Conservation (phyloP, 2,888 invertebrate genomes). For the Lycophotia porphyrea region DNA sequence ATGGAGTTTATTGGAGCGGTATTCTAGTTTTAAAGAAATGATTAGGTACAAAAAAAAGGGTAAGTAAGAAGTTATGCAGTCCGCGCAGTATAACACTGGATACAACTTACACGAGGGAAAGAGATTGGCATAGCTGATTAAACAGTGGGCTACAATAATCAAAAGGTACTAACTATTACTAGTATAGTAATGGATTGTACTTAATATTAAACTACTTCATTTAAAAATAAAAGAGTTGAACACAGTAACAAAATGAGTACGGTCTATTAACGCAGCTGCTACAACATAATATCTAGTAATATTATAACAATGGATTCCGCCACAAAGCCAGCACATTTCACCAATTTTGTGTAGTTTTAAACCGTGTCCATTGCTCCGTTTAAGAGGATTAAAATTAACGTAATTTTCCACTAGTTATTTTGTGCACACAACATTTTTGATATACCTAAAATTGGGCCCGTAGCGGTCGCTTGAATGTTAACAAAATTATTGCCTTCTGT, state of each 20-base stretch:
- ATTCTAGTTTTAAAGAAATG: too few relatives aligned
- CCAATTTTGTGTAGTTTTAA: constrained; percentile 51
- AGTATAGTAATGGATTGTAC: too few relatives aligned
- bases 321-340: constrained; percentile 51
- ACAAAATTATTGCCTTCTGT: constrained; percentile 18
- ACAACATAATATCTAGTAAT: constrained; percentile 1
- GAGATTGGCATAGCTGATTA: too few relatives aligned
- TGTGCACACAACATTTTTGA: constrained; percentile 44
- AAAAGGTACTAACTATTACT: too few relatives aligned
- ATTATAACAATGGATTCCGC: constrained; percentile 26
- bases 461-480: constrained; percentile 3
- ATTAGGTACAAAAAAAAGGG: too few relatives aligned
- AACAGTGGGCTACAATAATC: too few relatives aligned
- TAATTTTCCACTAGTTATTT: constrained; percentile 36
- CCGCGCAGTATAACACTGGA: too few relatives aligned
- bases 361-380: constrained; percentile 36
- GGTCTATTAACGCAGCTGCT: constrained; percentile 21
- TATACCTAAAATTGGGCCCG: constrained; percentile 36
- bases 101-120: too few relatives aligned
- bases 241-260: neutral
- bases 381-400: constrained; percentile 60
- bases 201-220: too few relatives aligned
- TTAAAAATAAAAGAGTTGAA: neutral
- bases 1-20: too few relatives aligned
- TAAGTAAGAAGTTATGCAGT: too few relatives aligned